Evolutionary conservation across 2,888 invertebrate genomes (phyloP).

Genomic region (Ectemnius lituratus): DNA sequence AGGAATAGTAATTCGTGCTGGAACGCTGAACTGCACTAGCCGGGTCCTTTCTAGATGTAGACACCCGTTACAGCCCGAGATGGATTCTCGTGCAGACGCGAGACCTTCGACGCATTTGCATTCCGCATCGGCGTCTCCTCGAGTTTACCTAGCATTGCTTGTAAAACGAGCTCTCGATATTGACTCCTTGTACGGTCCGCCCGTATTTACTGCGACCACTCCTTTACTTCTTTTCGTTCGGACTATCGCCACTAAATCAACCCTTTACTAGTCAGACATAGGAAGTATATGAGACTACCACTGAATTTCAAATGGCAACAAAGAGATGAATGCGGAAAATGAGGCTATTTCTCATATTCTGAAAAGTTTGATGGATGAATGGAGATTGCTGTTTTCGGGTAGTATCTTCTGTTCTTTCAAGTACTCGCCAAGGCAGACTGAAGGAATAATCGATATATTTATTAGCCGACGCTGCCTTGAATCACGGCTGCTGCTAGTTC

Average conservation of each 20-base stretch:
- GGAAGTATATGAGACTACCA: too few species aligned
- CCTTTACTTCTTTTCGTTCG: too few species aligned
- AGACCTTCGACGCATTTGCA: conserved; percentile 42
- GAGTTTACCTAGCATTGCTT: too few species aligned
- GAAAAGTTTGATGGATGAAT: too few species aligned
- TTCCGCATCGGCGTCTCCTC: conserved; percentile 24
- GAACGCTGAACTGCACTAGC: conserved; percentile 13
- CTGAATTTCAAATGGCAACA: too few species aligned
- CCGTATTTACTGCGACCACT: too few species aligned
- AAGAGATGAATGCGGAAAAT: too few species aligned
- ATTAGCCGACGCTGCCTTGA: conserved; percentile 5
- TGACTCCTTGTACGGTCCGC: background rate
- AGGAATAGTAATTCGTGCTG: conserved; percentile 50
- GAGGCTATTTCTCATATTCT: too few species aligned
- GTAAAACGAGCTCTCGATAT: too few species aligned
- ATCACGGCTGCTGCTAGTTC: background rate
- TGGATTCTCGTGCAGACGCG: background rate
- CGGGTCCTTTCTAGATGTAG: background rate
- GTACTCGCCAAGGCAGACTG: conserved; percentile 14
- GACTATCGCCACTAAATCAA: too few species aligned
- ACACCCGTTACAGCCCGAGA: conserved; percentile 25
- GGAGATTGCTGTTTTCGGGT: too few species aligned
- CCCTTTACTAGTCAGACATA: too few species aligned
- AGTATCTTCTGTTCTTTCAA: conserved; percentile 12
- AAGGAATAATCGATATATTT: conserved; percentile 34